Evolutionary conservation across 2,113 vertebrate species (phyloP), one percentile per base, ranked within the genome.

Genomic region (Eulemur rufifrons): DNA sequence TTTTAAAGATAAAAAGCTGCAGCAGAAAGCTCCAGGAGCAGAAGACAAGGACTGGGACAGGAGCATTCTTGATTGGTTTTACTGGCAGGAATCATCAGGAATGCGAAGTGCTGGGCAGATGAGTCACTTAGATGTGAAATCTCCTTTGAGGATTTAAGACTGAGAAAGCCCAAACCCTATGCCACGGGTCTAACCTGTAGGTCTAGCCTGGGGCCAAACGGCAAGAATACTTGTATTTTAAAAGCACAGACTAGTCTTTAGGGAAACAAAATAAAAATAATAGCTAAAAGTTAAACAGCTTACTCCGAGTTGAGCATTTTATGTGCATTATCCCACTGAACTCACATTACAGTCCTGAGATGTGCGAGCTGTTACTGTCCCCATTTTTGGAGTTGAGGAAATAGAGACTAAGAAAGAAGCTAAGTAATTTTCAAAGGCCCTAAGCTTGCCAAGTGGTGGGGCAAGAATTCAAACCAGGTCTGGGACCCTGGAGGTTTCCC

Each of bases 261-360:
- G 88, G 59, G 76, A 96, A 87, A 81, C 10, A 59, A 86, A 91
- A 89, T 29, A 84, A 95, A 93, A 93, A 39, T 34, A 86, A 34
- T 0, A 88, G 37, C 66, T 82, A 83, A 68, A 42, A 83, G 42
- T 42, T 54, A 87, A 80, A 0, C 8, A 23, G 23, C 42, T 63
- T 68, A 2, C 61, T 37, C 63, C 8, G 80, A 84, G 52, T 47
- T 82, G 29, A 76, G 64, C 20, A 47, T 47, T 88, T 63, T 85
- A 78, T 29, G 34, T 2, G 9, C 66, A 52, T 56, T 56, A 91
- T 89, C 80, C 95, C 80, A 82, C 37, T 80, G 85, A 95, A 93
- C 64, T 52, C 39, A 73, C 34, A 47, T 25, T 37, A 42, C 3
- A 85, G 80, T 39, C 56, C 68, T 20, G 54, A 59, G 42, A 21